Base-by-base conservation (phyloP, 1,140 invertebrate species). In the Polypedilum vanderplanki region DNA sequence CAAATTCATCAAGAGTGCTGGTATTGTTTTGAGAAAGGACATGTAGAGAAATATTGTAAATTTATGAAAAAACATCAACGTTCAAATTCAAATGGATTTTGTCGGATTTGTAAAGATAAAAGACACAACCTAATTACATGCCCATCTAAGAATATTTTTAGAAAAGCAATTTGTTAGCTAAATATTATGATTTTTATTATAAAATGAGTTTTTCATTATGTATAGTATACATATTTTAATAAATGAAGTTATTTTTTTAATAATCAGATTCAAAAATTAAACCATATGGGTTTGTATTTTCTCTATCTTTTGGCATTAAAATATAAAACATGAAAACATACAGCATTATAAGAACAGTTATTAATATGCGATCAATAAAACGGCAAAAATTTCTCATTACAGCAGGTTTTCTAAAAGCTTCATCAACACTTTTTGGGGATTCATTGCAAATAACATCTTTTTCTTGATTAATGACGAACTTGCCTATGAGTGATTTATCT, bases 1-100 rank as follows among this genome's bases (percentile, higher is more conserved):
- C 80, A 82, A 74, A 75, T 73, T 8, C 78, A 78, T 40, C 79
- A 81, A 64, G 74, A 40, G 17, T 83, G 81, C 75, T 80, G 79
- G 80, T 67, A 82, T 15, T 83, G 81, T 57, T 75, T 74, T n/a
- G 9, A 24, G 7, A 46, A 75, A 40, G 75, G 75, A 12, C 75
- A 76, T 57, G 65, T 41, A 41, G 75, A 76, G 67, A 40, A 0
- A n/a, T 79, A 40, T 75, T 75, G 17, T 79, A 78, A 70, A 7
- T 22, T 2, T 9, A 4, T 12, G 1, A 70, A 10, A 70, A 70
- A 18, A 20, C 20, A 20, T 33, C 24, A 33, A 33, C 24, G 24
- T 33, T 33, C 5, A 33, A 33, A 33, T 3, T n/a, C 24, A 5
- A 33, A 33, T 33, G 24, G 24, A 33, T 33, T 33, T 33, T 33